Base-by-base conservation (phyloP, 1,140 invertebrate species). In the Drosophila pectinifera region DNA sequence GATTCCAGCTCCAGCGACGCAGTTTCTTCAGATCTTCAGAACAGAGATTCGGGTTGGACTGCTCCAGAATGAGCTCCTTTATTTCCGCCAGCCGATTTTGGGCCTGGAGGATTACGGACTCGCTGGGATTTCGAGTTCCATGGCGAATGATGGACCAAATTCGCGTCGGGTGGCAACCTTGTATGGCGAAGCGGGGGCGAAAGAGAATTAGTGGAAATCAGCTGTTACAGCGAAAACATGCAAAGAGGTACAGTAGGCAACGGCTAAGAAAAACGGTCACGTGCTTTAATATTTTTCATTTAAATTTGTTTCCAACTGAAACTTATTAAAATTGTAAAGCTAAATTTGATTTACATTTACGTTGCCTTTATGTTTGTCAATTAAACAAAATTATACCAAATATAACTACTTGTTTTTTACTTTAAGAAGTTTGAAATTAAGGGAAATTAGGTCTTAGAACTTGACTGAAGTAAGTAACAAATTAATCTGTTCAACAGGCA, bases 121-220 rank as follows among this genome's bases (percentile, higher is more conserved):
- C 85, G 43, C 93, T 93, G 8, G 95, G 95, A 91, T 94, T 94
- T 58, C 95, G 93, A 20, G 95, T 95, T 10, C 95, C 95, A 92
- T 96, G 95, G 26, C 95, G 93, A 20, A 95, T 82, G 4, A 96
- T 74, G 48, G 95, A 93, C 95, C 95, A 96, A 41, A 95, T 93
- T 78, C 95, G 94, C 53, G 92, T 92, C 16, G 94, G 91, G 22
- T 78, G 78, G 91, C 95, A 96, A 68, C 93, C 95, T 95, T 45
- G 34, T 45, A 7, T 3, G 14, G 3, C 16, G 39, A 64, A 53
- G 20, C 53, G 46, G 58, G 57, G 73, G 42, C 39, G 38, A 65
- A 24, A 36, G 14, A 20, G n/a, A 31, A 62, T 42, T 10, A 6
- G 38, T 2, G 38, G 5, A 62, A 84, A 59, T 63, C 77, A 89